A percentile compares a stretch with the other conserved stretches of the same genome.
phyloP scores from a whole-genome alignment of 1,140 invertebrate genomes.

The Stegodyphus mimosarum region DNA sequence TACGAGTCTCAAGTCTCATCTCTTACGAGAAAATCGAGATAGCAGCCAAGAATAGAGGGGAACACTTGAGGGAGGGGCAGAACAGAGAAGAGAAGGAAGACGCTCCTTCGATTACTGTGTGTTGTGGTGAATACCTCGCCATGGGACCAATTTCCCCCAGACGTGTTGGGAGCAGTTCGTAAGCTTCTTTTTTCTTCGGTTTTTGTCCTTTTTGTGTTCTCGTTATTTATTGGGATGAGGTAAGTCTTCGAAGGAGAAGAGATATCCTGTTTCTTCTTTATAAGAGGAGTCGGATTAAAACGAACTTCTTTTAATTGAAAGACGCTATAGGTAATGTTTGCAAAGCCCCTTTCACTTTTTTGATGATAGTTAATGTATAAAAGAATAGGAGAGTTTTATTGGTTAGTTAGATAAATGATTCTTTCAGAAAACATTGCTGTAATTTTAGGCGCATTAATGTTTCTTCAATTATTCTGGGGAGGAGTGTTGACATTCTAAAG shows the following conservation, averaged over 20 bases:
- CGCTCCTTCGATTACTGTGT: constrained; percentile 36
- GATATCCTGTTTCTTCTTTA: background rate
- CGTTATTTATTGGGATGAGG: constrained; percentile 10
- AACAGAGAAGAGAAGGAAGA: background rate
- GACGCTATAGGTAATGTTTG: too few relatives aligned
- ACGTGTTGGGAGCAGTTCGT: constrained; percentile 9
- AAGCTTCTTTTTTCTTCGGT: background rate
- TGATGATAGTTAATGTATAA: too few relatives aligned
- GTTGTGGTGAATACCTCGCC: constrained; percentile 26
- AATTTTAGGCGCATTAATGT: too few relatives aligned
- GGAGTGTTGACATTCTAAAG: too few relatives aligned
- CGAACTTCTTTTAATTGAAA: background rate
- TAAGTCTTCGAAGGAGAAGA: background rate
- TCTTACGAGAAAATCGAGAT: constrained; percentile 42
- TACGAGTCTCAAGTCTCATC: constrained; percentile 13
- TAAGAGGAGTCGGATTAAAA: background rate
- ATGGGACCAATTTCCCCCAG: constrained; percentile 27
- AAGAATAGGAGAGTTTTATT: too few relatives aligned
- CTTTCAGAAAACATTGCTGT: too few relatives aligned
- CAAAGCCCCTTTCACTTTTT: too few relatives aligned
- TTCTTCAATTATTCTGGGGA: too few relatives aligned
- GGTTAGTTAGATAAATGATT: too few relatives aligned
- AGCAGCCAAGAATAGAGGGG: constrained; percentile 4
- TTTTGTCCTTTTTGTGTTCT: background rate
- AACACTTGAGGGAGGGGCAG: background rate